Base-by-base conservation (phyloP, 2,888 invertebrate species). In the Limenitis arthemis region DNA sequence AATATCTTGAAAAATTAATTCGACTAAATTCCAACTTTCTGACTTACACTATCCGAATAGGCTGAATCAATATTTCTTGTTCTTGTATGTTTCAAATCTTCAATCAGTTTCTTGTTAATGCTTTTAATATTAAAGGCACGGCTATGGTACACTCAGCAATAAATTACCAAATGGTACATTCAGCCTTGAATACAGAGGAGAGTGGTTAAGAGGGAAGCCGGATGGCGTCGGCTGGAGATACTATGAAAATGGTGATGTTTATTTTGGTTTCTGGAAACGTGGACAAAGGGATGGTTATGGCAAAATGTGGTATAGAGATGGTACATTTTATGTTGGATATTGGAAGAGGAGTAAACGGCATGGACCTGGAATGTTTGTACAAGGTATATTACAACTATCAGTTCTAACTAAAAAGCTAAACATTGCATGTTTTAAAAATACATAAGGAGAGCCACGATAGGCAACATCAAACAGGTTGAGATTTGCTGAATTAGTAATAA, bases 321-420 rank as follows among this genome's bases (percentile, higher is more conserved):
- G 88, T 0, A 85, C 87, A 0, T 87, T 87, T 62, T 91, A 91
- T 56, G 88, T 88, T 44, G 92, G 92, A 0, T 84, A 87, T 55
- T 92, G 90, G 90, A 70, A 70, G 8, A 76, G 77, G 58, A 75
- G 80, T 61, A 60, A 74, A 53, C 79, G 66, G 51, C 72, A 88
- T 42, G 90, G 90, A 4, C 62, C 86, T 50, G 90, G 90, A 8
- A 81, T 89, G 73, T 76, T 88, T 53, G 71, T 89, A 4, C 75
- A 85, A 72, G 73, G 89, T 89, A 59, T 38, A 12, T 40, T 28
- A 29, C 11, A 34, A 29, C n/a, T 42, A n/a, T n/a, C n/a, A n/a
- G 20, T 20, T 20, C 20, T 20, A 20, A 20, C 4, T 20, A 20
- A 20, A 20, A 20, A 20, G 20, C n/a, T n/a, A n/a, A n/a, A n/a